Conservation (phyloP, 2,113 vertebrate genomes). For the Thalassarche chlororhynchos region DNA sequence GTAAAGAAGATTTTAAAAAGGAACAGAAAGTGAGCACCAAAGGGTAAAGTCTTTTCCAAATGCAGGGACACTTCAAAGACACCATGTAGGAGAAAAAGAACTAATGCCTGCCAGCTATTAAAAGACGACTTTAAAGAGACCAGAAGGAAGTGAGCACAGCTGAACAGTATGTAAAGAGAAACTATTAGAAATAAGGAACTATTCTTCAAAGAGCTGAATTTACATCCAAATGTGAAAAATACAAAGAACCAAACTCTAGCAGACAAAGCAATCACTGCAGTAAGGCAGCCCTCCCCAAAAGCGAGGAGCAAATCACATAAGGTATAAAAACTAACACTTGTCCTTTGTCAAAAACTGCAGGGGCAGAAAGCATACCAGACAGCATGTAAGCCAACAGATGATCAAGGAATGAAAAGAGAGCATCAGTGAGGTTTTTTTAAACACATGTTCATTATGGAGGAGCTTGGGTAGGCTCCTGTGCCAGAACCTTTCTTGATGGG, state of each 20-base stretch:
- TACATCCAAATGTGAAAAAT: not conserved
- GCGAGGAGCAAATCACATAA: fast-evolving
- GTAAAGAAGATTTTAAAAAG: not conserved
- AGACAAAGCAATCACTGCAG: not conserved
- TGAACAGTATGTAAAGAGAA: not conserved
- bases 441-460: not conserved
- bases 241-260: not conserved
- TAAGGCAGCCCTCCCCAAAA: not conserved
- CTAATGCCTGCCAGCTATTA: not conserved
- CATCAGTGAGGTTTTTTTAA: not conserved
- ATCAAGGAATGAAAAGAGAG: not conserved
- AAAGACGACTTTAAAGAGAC: not conserved
- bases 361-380: not conserved
- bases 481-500: not conserved
- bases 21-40: not conserved
- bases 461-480: not conserved
- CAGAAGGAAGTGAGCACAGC: not conserved
- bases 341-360: not conserved
- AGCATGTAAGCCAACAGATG: not conserved
- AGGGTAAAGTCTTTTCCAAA: not conserved
- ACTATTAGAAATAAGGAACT: not conserved
- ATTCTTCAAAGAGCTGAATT: not conserved
- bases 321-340: not conserved
- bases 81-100: not conserved
- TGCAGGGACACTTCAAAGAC: not conserved